phyloP scores from a whole-genome alignment of 2,888 invertebrate species.

The Pollenia griseotomentosa region DNA sequence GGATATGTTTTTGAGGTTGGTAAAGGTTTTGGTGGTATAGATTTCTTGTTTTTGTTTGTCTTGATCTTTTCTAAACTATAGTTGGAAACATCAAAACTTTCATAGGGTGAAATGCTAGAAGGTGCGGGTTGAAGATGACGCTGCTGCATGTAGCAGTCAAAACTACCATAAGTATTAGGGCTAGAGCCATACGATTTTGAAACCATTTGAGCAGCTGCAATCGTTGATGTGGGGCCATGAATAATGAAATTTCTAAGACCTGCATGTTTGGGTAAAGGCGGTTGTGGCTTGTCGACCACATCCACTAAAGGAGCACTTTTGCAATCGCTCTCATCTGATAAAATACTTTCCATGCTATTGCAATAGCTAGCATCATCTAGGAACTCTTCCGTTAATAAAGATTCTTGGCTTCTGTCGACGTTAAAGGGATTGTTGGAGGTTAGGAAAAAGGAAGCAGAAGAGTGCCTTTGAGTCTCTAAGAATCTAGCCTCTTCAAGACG shows the following conservation, averaged over 20 bases:
- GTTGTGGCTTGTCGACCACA: conserved; percentile 85
- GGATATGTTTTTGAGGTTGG: conserved; percentile 83
- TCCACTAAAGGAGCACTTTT: conserved; percentile 92
- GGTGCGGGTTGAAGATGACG: conserved; percentile 74
- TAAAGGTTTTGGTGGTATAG: conserved; percentile 76
- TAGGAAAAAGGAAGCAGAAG: conserved; percentile 92
- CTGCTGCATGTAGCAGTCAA: conserved; percentile 85
- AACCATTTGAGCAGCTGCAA: conserved; percentile 84
- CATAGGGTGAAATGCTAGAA: conserved; percentile 76
- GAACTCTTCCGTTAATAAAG: conserved; percentile 90
- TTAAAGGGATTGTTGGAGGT: conserved; percentile 85
- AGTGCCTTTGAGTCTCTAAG: conserved; percentile 87
- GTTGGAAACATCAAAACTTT: conserved; percentile 84
- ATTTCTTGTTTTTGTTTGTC: conserved; percentile 65
- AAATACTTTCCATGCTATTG: conserved; percentile 91
- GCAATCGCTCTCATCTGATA: conserved; percentile 92
- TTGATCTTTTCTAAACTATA: conserved; percentile 80
- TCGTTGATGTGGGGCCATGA: conserved; percentile 77
- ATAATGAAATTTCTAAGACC: conserved; percentile 81
- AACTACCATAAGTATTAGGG: conserved; percentile 86
- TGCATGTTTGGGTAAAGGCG: conserved; percentile 78
- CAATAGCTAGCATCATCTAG: conserved; percentile 87
- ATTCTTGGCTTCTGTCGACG: conserved; percentile 90
- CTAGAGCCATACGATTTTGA: conserved; percentile 88
- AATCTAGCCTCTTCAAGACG: conserved; percentile 83